A percentile compares a stretch with the other conserved stretches of the same genome.
These are phyloP conservation scores for Dasyprocta punctata DNA, from an alignment of 2,113 vertebrate genomes.

Conservation along the genomic window DNA sequence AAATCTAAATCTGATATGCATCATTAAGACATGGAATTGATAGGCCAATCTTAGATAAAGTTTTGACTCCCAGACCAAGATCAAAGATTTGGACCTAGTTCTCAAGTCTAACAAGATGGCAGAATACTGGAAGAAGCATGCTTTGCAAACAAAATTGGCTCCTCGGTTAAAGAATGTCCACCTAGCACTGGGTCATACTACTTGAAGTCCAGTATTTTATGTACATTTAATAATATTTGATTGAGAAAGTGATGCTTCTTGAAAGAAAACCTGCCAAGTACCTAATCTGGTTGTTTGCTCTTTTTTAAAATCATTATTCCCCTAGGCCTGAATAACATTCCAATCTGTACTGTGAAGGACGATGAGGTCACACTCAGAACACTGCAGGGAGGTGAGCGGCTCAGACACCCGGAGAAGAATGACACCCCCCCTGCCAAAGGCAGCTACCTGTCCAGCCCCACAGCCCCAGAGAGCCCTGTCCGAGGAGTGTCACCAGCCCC, in stretches of 20 bases:
- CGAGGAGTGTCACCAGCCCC: background rate
- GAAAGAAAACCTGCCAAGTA: background rate
- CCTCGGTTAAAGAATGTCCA: background rate
- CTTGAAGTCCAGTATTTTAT: background rate
- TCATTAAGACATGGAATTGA: background rate
- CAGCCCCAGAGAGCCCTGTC: background rate
- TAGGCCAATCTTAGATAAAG: background rate
- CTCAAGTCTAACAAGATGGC: background rate
- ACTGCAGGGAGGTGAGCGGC: rapidly evolving
- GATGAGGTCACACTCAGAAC: constrained; percentile 43
- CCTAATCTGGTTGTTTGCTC: background rate
- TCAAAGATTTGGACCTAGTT: background rate
- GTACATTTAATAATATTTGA: background rate
- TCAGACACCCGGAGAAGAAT: background rate
- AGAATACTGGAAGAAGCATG: background rate
- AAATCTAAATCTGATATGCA: background rate
- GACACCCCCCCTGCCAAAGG: background rate
- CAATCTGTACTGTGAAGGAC: constrained; percentile 80
- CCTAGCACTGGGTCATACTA: background rate
- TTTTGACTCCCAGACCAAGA: background rate
- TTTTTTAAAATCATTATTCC: background rate
- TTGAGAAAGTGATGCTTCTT: background rate
- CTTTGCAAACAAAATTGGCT: background rate
- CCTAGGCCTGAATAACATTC: constrained; percentile 83
- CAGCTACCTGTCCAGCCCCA: background rate